A percentile compares a stretch with the other conserved stretches of the same genome.
phyloP scores from a whole-genome alignment of 35 echinoderm and acorn worm species.

The Amphiura filiformis region DNA sequence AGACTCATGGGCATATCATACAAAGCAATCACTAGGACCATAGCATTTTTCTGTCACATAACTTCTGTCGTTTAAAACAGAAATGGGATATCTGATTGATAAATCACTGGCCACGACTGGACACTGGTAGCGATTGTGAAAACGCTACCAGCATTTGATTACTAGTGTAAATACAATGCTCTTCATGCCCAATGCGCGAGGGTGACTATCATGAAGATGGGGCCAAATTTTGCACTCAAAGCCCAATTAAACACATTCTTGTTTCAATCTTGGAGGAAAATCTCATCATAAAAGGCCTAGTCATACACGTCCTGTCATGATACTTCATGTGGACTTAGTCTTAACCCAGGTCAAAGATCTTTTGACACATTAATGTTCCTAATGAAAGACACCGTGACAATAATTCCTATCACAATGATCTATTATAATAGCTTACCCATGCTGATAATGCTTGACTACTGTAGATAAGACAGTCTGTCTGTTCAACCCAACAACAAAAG shows the following conservation, averaged over 20 bases:
- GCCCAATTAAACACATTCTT: not conserved
- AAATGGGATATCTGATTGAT: no score
- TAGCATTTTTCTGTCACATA: no score
- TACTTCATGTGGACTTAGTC: not conserved
- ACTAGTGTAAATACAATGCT: no score
- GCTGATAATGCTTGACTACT: conserved; percentile 70
- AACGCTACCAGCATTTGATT: no score
- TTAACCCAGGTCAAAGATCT: not conserved
- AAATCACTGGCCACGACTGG: no score
- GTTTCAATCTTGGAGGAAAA: not conserved
- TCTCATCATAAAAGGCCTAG: not conserved
- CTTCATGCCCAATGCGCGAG: no score
- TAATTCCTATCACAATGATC: not conserved
- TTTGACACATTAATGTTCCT: not conserved
- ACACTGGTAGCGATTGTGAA: no score
- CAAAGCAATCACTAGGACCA: no score
- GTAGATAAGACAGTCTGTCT: conserved; percentile 72
- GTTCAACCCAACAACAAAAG: conserved; percentile 32
- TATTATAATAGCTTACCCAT: conserved; percentile 56
- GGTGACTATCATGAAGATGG: not conserved
- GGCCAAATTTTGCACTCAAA: not conserved
- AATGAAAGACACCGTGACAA: not conserved
- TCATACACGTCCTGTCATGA: not conserved
- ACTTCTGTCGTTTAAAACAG: no score
- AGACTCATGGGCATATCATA: no score